Base-by-base conservation (phyloP, 2,888 invertebrate genomes). In the Lasioglossum figueresi region DNA sequence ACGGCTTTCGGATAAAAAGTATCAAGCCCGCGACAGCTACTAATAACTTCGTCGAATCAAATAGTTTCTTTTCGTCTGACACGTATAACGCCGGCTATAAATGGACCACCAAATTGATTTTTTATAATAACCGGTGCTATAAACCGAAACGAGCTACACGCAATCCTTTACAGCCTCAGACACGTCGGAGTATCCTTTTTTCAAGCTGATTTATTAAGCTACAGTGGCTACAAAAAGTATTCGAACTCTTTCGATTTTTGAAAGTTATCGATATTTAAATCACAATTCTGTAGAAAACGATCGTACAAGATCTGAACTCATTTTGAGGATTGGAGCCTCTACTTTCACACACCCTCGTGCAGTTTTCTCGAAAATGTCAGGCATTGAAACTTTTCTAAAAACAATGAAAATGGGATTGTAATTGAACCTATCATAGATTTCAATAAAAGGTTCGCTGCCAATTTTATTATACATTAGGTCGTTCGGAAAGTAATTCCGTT, bases 1-100 rank as follows among this genome's bases (percentile, higher is more conserved):
- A 43, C 37, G 34, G 27, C 73, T 84, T 77, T 74, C 37, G 72
- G 79, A 80, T 82, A 84, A 88, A 87, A 84, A 79, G 78, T 76
- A 76, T 73, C 34, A 56, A 48, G 19, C 71, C 48, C 56, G 76
- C 79, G 76, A 79, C 82, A 75, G 71, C 66, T 86, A 80, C 82
- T 82, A 86, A 86, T 86, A 82, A 86, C 79, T 72, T 80, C 16
- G 71, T 70, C 70, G 59, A 75, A 27, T 63, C 37, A 76, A 79
- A 19, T 45, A 56, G 73, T 52, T 70, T 70, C 37, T 68, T 68
- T 68, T 23, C 10, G 1, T 8, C 68, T 68, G 23, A 37, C 68
- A 37, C 23, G 10, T 37, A 37, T 37, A 23, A 68, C 6, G 12
- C 1, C 37, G 37, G 23, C 23, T 68, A 37, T 23, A 68, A 68